Evolutionary conservation across 2,797 vertebrate species (phyloP).

Genomic region (Schizothorax lantsangensis): DNA sequence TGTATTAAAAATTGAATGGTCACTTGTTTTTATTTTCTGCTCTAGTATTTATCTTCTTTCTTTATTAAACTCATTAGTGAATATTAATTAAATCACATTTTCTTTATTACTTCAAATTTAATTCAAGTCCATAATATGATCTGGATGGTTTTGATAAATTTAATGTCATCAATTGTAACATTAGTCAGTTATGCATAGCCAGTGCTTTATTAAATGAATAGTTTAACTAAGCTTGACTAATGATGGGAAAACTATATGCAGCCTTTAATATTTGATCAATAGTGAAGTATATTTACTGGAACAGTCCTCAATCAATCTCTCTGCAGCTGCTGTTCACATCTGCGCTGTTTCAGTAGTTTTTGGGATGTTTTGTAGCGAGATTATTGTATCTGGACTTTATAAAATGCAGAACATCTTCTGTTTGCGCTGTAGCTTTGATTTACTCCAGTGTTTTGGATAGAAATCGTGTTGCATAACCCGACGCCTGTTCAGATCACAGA

Average conservation of each 20-base stretch:
- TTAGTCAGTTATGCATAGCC: not conserved
- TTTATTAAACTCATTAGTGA: not conserved
- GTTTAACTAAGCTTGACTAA: not conserved
- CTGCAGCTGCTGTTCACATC: not conserved
- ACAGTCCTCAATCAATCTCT: not conserved
- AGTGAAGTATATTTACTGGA: not conserved
- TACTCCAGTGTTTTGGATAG: conserved; percentile 32
- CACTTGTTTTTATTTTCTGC: not conserved
- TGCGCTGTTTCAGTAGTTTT: not conserved
- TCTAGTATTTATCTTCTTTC: not conserved
- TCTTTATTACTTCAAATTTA: not conserved
- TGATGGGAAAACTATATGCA: not conserved
- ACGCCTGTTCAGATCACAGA: conserved; percentile 41
- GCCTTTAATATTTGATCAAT: conserved; percentile 9
- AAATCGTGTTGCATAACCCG: conserved; percentile 33
- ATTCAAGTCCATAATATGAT: not conserved
- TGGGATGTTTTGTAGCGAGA: not conserved
- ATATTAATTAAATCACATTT: not conserved
- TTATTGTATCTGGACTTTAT: conserved; percentile 5
- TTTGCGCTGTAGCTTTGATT: conserved; percentile 11
- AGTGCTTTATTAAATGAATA: not conserved
- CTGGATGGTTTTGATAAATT: not conserved
- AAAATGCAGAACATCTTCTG: conserved; percentile 9
- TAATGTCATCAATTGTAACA: not conserved
- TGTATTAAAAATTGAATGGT: not conserved